These are phyloP conservation scores for Xiphorhynchus elegans DNA, from an alignment of 2,113 vertebrate species.

Conservation along the genomic window DNA sequence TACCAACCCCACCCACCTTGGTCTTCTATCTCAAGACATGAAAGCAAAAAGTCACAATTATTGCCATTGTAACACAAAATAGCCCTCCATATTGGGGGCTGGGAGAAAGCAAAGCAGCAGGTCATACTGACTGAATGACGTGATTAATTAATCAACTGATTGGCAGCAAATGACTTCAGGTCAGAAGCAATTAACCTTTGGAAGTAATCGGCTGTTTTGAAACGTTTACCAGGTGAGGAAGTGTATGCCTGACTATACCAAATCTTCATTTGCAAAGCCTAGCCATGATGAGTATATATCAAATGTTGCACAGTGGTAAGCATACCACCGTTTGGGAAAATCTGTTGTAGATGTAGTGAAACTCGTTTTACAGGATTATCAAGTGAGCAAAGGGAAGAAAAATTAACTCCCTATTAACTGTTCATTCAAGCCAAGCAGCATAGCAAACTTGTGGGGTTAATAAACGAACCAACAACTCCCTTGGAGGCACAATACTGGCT, in stretches of 20 bases:
- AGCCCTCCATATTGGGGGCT: background rate
- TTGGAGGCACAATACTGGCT: accelerated
- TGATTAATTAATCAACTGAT: background rate
- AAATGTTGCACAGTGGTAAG: background rate
- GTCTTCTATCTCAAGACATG: background rate
- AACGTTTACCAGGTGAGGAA: background rate
- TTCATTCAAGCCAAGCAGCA: background rate
- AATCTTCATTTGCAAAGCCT: too few species aligned
- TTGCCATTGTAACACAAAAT: background rate
- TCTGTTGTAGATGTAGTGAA: background rate
- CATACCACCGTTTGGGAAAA: background rate
- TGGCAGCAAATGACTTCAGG: background rate
- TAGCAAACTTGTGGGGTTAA: background rate
- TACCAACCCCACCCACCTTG: background rate
- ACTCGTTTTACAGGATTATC: background rate
- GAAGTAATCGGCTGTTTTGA: background rate
- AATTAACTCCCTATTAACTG: background rate
- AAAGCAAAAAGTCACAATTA: background rate
- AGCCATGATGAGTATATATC: background rate
- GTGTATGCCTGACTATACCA: background rate
- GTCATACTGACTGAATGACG: background rate
- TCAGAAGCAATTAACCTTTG: background rate
- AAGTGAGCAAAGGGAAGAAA: background rate
- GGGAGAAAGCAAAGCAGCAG: background rate
- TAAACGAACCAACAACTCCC: background rate